Conservation (phyloP, 1,140 invertebrate genomes). For the Anoplophora glabripennis region DNA sequence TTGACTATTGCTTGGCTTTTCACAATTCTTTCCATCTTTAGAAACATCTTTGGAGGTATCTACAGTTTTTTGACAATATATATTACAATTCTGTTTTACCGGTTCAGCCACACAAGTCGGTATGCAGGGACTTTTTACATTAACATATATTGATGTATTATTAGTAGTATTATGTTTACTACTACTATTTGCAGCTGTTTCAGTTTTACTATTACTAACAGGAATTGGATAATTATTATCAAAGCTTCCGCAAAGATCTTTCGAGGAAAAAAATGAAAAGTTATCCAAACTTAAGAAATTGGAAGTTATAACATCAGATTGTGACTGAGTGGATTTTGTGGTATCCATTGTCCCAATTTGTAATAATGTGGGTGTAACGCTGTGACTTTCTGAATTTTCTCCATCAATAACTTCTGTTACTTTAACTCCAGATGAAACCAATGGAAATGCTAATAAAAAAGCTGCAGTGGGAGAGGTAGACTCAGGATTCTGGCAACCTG, state of each 20-base stretch:
- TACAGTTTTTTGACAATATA: too few species aligned
- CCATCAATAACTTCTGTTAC: constrained; percentile 59
- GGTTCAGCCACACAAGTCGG: too few species aligned
- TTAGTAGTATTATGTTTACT: too few species aligned
- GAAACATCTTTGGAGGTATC: too few species aligned
- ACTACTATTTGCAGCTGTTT: neutral
- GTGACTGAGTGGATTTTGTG: constrained; percentile 49
- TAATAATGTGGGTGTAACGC: constrained; percentile 56
- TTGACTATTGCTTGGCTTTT: too few species aligned
- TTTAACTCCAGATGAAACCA: constrained; percentile 61
- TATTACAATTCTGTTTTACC: too few species aligned
- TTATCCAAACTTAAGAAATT: constrained; percentile 44
- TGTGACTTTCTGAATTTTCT: constrained; percentile 56
- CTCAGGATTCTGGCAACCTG: constrained; percentile 60
- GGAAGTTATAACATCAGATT: constrained; percentile 40
- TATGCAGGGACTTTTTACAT: too few species aligned
- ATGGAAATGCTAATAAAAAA: constrained; percentile 71
- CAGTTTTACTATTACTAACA: neutral
- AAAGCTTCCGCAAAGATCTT: constrained; percentile 33
- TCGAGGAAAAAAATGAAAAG: constrained; percentile 43
- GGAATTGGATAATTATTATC: constrained; percentile 26
- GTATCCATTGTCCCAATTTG: constrained; percentile 62
- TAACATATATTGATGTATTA: too few species aligned
- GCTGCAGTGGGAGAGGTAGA: constrained; percentile 75
- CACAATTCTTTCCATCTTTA: too few species aligned